Base-by-base conservation (phyloP, 2,888 invertebrate species). In the Vandiemenella viatica region DNA sequence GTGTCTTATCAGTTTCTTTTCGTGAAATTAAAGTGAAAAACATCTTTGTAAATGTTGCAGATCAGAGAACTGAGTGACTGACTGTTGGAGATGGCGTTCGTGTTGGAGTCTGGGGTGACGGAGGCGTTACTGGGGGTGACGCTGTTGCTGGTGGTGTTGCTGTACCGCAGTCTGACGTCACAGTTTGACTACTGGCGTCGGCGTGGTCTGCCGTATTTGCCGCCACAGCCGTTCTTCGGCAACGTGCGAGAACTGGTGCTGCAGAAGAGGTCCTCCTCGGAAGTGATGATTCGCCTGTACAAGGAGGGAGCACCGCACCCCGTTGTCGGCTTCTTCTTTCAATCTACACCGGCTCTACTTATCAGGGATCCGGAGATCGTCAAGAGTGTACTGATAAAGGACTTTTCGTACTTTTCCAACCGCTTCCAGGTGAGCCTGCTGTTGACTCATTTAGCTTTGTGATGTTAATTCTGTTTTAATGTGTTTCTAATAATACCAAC, bases 331-430 rank as follows among this genome's bases (percentile, higher is more conserved):
- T 42, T 50, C 18, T 52, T 32, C 41, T 37, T 40, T 21, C 17
- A 32, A 10, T 13, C 37, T 20, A 32, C 22, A 16, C 52, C 52
- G 1, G 18, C 46, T 13, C 7, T 52, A 4, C 10, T 50, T 1
- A 6, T 52, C 10, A 37, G 44, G 19, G 52, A 52, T 8, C 47
- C 40, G 13, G 47, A 44, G 5, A 4, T 50, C 5, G 41, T 50
- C 15, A 50, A 47, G 22, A 20, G 32, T n/a, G 19, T 52, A 5
- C 16, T 48, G 10, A 40, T 52, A 2, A 50, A 26, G 18, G 47
- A 50, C 7, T 50, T 50, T 19, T 18, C 38, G 4, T 19, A 50
- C n/a, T 52, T 52, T 23, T n/a, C 32, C 13, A 3, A 4, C 32
- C 10, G 32, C n/a, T n/a, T n/a, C n/a, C n/a, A n/a, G n/a, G n/a